Base-by-base conservation (phyloP, 2,113 vertebrate genomes). In the Pteronura brasiliensis region DNA sequence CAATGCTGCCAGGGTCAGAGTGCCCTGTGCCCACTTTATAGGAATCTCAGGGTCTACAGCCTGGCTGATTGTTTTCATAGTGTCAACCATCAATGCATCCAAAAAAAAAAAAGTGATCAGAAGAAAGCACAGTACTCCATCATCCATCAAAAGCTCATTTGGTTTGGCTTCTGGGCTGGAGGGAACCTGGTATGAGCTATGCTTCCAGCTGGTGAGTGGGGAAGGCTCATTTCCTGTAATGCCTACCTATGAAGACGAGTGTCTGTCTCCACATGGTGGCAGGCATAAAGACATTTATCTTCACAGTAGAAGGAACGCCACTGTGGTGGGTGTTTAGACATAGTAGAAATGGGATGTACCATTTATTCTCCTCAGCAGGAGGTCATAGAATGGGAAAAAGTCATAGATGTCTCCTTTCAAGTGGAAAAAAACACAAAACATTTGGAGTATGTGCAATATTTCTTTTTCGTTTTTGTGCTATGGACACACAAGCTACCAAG, bases 21-120 rank as follows among this genome's bases (percentile, higher is more conserved):
- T 0, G 7, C 6, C 6, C 36, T 7, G 42, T n/a, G 18, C 11
- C 15, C 49, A 5, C 7, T 6, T 55, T 13, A 11, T 1, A 17
- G 44, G 39, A 55, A 31, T 31, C 59, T 25, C 63, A 39, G 29
- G 12, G 55, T 44, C 11, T 29, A 6, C 7, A 39, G 3, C 34
- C 77, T 39, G 21, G 3, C 21, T 87, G 61, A 11, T 9, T 29
- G 6, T n/a, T n/a, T 47, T 59, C 63, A 89, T 11, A 79, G 21
- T 34, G 47, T 39, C 67, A 44, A 1, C 27, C 67, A n/a, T 81
- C 49, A 34, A 23, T 1, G 29, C 20, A n/a, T 49, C 71, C 49
- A 20, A 29, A 47, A 29, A 44, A 74, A 12, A 18, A 47, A 36
- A 49, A 21, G 23, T 4, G 27, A 27, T 59, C 80, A 15, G 12